Evolutionary conservation across 2,888 invertebrate species (phyloP).

Genomic region (Cosmia trapezina): DNA sequence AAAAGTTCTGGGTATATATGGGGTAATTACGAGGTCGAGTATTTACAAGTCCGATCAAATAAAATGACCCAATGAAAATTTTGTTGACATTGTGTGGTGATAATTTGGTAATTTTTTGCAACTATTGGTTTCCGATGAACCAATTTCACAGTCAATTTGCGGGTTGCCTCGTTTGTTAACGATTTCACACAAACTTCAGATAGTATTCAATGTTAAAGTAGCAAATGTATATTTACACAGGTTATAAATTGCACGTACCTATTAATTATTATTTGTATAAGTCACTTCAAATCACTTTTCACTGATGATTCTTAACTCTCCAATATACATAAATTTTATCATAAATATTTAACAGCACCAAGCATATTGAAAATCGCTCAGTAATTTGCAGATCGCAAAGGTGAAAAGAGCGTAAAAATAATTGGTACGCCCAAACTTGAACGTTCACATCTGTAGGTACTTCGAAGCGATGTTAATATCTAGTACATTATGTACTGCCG

Average conservation of each 20-base stretch:
- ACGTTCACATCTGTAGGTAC: neutral
- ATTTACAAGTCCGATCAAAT: neutral
- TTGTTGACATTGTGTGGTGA: neutral
- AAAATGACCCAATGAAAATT: neutral
- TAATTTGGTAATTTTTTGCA: neutral
- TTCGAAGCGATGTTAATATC: neutral
- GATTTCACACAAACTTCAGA: neutral
- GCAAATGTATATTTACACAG: neutral
- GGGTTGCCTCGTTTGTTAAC: neutral
- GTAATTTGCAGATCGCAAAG: conserved; percentile 22
- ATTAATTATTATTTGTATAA: neutral
- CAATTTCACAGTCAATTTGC: conserved; percentile 26
- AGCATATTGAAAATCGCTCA: conserved; percentile 18
- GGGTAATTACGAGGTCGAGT: neutral
- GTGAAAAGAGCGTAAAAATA: conserved; percentile 51
- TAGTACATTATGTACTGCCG: conserved; percentile 27
- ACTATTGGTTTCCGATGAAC: conserved; percentile 9
- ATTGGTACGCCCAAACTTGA: conserved; percentile 44
- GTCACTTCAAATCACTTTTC: neutral
- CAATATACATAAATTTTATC: neutral
- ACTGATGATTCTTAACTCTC: neutral
- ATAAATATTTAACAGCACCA: conserved; percentile 22
- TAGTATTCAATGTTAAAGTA: neutral
- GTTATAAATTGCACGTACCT: neutral
- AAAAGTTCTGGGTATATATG: no score